Base-by-base conservation (phyloP, 2,797 vertebrate genomes). In the Gallinago stenura region DNA sequence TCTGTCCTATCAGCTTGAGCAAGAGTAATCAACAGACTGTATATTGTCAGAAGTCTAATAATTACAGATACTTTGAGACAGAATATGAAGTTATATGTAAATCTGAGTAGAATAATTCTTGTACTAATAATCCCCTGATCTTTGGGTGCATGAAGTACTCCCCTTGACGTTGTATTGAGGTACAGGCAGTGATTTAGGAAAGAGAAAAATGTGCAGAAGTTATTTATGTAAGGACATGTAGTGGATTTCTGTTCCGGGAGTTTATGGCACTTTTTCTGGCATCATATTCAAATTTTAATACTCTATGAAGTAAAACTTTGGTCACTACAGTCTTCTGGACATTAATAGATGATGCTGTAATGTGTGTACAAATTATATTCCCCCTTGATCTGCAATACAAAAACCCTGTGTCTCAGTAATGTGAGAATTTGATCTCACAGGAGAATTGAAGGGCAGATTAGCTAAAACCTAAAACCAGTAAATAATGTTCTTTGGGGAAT, bases 381-480 rank as follows among this genome's bases (percentile, higher is more conserved):
- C 26, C 19, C n/a, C 69, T 71, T 82, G 83, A 86, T 72, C 61
- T 76, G 28, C 56, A 78, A 71, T 39, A 6, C 26, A 61, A 83
- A 51, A 60, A 9, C 1, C 5, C 21, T 28, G 21, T n/a, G 31
- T 54, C 41, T 75, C 45, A 71, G 26, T 50, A 85, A 71, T 65
- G 64, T 82, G 75, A 94, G 75, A 97, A 94, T 82, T 94, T 87
- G 17, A 89, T 95, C 91, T 65, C 87, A 51, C 25, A 61, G 33
- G 79, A 84, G 76, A 93, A 96, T 66, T 92, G 85, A 96, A 95
- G 80, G 45, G 41, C 85, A 96, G 78, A 93, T 93, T 93, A 96
- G 57, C 56, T 83, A 75, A 97, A 96, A 83, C 30, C 54, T 90
- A 78, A 96, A 96, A 87, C n/a, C 89, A 95, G 93, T 89, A 97